Evolutionary conservation across 2,888 invertebrate species (phyloP).

Genomic region (Diaprepes abbreviatus): DNA sequence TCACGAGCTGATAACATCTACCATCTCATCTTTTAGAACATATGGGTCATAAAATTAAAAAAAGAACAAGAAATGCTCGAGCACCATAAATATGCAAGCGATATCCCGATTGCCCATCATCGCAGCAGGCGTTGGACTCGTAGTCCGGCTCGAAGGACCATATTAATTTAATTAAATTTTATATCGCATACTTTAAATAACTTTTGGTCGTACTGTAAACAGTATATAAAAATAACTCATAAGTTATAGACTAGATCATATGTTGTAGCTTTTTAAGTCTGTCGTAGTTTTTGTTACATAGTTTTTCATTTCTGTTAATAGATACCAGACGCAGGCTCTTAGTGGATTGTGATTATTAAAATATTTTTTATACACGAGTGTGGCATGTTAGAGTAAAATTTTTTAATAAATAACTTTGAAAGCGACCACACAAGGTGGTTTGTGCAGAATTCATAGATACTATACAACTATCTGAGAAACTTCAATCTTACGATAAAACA

Average conservation of each 20-base stretch:
- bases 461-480: too few species aligned
- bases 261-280: background rate
- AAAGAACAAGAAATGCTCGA: constrained; percentile 40
- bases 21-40: constrained; percentile 48
- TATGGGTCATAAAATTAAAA: constrained; percentile 49
- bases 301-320: too few species aligned
- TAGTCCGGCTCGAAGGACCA: constrained; percentile 53
- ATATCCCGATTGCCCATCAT: constrained; percentile 48
- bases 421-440: too few species aligned
- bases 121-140: constrained; percentile 43
- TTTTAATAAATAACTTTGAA: too few species aligned
- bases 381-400: too few species aligned
- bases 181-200: constrained; percentile 65
- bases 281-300: background rate
- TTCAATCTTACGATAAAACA: too few species aligned
- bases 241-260: constrained; percentile 7
- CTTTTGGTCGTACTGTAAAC: constrained; percentile 61
- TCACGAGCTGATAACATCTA: constrained; percentile 50
- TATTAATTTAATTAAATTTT: constrained; percentile 68
- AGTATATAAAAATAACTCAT: constrained; percentile 34
- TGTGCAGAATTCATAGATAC: too few species aligned
- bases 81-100: constrained; percentile 50
- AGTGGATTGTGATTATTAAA: too few species aligned
- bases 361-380: too few species aligned
- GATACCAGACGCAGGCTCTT: too few species aligned